phyloP scores from a whole-genome alignment of 2,888 invertebrate genomes.

The Cheilosia pagana region DNA sequence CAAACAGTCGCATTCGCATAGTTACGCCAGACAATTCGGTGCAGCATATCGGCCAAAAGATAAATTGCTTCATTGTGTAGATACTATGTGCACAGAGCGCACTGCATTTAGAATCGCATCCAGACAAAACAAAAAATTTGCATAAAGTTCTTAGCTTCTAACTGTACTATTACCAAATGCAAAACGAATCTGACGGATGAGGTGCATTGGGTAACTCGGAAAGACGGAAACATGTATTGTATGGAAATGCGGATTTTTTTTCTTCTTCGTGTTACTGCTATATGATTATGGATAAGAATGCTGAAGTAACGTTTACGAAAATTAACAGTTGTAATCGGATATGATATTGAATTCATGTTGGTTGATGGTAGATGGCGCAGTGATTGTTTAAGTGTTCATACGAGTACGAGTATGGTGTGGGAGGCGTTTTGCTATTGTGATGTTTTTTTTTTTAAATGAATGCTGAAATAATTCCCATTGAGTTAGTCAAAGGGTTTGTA shows the following conservation, averaged over 20 bases:
- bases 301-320: constrained; percentile 63
- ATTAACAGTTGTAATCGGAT: constrained; percentile 66
- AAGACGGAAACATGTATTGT: constrained; percentile 74
- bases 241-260: constrained; percentile 56
- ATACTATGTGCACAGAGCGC: constrained; percentile 1
- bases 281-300: constrained; percentile 67
- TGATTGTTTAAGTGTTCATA: constrained; percentile 26
- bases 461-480: background rate
- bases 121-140: constrained; percentile 36
- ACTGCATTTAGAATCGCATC: constrained; percentile 55
- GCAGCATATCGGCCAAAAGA: constrained; percentile 50
- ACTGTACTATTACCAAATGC: constrained; percentile 57
- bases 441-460: background rate
- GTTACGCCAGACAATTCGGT: constrained; percentile 71
- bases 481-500: background rate
- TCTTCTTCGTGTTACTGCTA: constrained; percentile 11
- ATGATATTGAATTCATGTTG: constrained; percentile 45
- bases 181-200: constrained; percentile 72
- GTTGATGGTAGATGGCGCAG: constrained; percentile 33
- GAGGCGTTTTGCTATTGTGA: constrained; percentile 21
- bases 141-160: constrained; percentile 66
- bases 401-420: constrained; percentile 14
- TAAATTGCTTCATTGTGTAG: constrained; percentile 59
- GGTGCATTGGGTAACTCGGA: constrained; percentile 73
- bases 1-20: constrained; percentile 22